These are phyloP conservation scores for Hoplodrina blanda DNA, from an alignment of 2,888 invertebrate species.

Conservation along the genomic window DNA sequence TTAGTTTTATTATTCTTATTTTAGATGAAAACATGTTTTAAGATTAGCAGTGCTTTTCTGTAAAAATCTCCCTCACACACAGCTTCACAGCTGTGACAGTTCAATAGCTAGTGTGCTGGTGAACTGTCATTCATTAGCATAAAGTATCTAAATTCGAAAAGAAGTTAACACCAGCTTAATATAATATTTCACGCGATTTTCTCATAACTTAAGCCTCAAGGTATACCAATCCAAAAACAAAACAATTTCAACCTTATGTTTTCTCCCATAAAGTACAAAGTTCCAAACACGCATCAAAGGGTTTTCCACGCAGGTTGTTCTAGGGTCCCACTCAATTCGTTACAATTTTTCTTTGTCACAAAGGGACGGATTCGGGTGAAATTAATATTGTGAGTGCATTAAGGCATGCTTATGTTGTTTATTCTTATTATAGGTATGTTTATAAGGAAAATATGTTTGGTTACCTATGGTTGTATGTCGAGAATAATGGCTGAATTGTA, in stretches of 20 bases:
- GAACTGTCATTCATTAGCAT: too few relatives aligned
- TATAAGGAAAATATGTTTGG: constrained; percentile 24
- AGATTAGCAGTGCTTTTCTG: too few relatives aligned
- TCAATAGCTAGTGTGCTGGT: too few relatives aligned
- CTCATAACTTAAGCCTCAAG: constrained; percentile 55
- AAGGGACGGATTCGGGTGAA: constrained; percentile 85
- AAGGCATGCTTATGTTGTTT: constrained; percentile 72
- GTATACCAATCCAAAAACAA: constrained; percentile 48
- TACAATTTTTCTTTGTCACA: constrained; percentile 89
- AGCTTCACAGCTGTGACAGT: too few relatives aligned
- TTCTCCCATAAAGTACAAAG: constrained; percentile 46
- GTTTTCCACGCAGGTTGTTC: constrained; percentile 79
- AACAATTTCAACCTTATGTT: constrained; percentile 58
- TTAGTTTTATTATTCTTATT: too few relatives aligned
- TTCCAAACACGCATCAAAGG: constrained; percentile 59
- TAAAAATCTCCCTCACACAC: too few relatives aligned
- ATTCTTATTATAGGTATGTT: constrained; percentile 41
- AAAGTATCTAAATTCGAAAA: neutral
- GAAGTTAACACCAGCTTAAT: neutral
- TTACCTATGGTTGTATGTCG: constrained; percentile 1
- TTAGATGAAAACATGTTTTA: too few relatives aligned
- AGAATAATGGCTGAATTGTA: constrained; percentile 1
- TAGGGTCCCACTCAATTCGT: constrained; percentile 83
- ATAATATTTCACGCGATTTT: constrained; percentile 33
- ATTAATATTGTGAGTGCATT: constrained; percentile 85